These are phyloP conservation scores for Rhodeus uyekii DNA, from an alignment of 2,797 vertebrate species.

Conservation along the genomic window DNA sequence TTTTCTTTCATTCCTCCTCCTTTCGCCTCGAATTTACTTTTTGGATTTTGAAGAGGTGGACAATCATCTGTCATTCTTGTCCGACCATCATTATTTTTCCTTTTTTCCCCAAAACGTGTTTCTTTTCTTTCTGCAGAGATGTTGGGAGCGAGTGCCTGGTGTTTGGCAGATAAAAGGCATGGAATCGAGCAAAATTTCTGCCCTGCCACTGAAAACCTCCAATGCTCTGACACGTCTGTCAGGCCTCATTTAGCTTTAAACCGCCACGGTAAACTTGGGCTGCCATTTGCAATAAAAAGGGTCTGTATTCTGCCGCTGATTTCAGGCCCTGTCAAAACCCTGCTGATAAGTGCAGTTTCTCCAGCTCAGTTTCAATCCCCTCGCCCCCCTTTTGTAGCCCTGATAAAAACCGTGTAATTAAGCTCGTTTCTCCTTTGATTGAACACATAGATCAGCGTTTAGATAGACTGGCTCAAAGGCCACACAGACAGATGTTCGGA, in stretches of 20 bases:
- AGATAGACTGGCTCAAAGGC: constrained; percentile 48
- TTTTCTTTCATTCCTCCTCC: constrained; percentile 54
- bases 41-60: constrained; percentile 64
- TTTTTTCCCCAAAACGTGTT: constrained; percentile 33
- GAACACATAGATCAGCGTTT: constrained; percentile 34
- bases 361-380: constrained; percentile 45
- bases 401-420: constrained; percentile 30
- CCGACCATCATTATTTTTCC: constrained; percentile 53
- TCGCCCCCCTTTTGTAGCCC: constrained; percentile 12
- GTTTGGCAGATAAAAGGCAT: constrained; percentile 81
- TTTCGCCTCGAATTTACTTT: constrained; percentile 55
- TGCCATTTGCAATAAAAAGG: constrained; percentile 78
- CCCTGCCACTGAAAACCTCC: constrained; percentile 78
- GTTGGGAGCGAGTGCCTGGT: constrained; percentile 64
- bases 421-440: constrained; percentile 33
- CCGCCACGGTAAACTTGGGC: constrained; percentile 74
- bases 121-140: constrained; percentile 62
- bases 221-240: constrained; percentile 85
- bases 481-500: constrained; percentile 29
- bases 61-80: constrained; percentile 69
- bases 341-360: constrained; percentile 56
- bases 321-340: constrained; percentile 67
- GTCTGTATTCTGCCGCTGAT: constrained; percentile 63
- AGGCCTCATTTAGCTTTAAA: constrained; percentile 78
- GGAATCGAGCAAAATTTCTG: constrained; percentile 75